Base-by-base conservation (phyloP, 2,888 invertebrate species). In the Caprella mutica region DNA sequence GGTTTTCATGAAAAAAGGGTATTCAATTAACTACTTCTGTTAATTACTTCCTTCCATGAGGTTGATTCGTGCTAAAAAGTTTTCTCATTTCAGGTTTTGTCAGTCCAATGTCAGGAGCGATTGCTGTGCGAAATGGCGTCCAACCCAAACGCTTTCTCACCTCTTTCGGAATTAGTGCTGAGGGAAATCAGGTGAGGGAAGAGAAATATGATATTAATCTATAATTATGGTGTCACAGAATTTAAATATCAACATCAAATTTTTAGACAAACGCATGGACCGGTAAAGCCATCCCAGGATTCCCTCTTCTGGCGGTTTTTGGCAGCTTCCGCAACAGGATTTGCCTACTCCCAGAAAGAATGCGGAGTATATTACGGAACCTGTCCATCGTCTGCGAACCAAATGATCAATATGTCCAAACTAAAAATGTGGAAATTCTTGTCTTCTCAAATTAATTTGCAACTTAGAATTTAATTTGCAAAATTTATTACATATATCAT, bases 401-500 rank as follows among this genome's bases (percentile, higher is more conserved):
- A 68, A 30, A 59, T 68, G 50, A 54, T 69, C n/a, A 68, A 69
- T 60, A 68, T 69, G 67, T 67, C 68, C 26, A 68, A 68, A 19
- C 65, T 69, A 6, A 67, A 68, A 54, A 68, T 69, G 55, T 69
- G 69, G 69, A 67, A 68, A 56, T 68, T 67, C 58, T 66, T 69
- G 38, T 66, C 67, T 8, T 66, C 67, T 48, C 66, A 68, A 33
- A 67, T 69, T 30, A 66, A 67, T 26, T 61, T 69, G 58, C 67
- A 68, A 62, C 67, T 69, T n/a, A n/a, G n/a, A n/a, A n/a, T n/a
- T n/a, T n/a, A n/a, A n/a, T n/a, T n/a, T n/a, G n/a, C n/a, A n/a
- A n/a, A n/a, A n/a, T n/a, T n/a, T n/a, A n/a, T n/a, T n/a, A n/a
- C n/a, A n/a, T n/a, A n/a, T n/a, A n/a, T n/a, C n/a, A n/a, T n/a